Evolutionary conservation across 2,113 vertebrate species (phyloP).

Genomic region (Eretmodus cyanostictus): DNA sequence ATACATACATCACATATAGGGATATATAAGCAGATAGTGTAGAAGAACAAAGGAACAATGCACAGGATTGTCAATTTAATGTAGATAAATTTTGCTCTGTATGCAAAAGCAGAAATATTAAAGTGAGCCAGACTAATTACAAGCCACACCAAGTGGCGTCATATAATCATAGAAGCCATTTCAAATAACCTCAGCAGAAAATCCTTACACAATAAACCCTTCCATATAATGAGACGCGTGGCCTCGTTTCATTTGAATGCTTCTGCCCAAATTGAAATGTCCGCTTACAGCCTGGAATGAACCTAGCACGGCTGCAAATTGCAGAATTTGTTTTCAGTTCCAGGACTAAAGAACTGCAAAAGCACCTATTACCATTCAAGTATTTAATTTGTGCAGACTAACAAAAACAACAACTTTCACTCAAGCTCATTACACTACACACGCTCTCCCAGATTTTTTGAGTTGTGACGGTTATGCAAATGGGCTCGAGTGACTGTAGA

Average conservation of each 20-base stretch:
- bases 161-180: slow-evolving; percentile 15
- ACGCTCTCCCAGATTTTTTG: slow-evolving; percentile 9
- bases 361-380: slow-evolving; percentile 42
- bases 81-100: neutral
- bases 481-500: neutral
- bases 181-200: neutral
- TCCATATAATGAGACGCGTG: slow-evolving; percentile 35
- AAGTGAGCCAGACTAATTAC: neutral
- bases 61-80: neutral
- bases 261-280: slow-evolving; percentile 45
- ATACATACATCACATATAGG: neutral
- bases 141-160: neutral
- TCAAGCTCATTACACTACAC: slow-evolving; percentile 27
- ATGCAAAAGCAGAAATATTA: neutral
- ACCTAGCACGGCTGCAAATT: slow-evolving; percentile 20
- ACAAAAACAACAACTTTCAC: slow-evolving; percentile 53
- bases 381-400: slow-evolving; percentile 49
- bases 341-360: slow-evolving; percentile 35
- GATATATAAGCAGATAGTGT: neutral
- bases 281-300: slow-evolving; percentile 28
- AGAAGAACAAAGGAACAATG: neutral
- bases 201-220: slow-evolving; percentile 15
- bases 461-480: slow-evolving; percentile 24
- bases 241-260: slow-evolving; percentile 34
- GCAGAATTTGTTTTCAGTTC: slow-evolving; percentile 41